These are phyloP conservation scores for Progne subis DNA, from an alignment of 2,113 vertebrate genomes.

Conservation along the genomic window DNA sequence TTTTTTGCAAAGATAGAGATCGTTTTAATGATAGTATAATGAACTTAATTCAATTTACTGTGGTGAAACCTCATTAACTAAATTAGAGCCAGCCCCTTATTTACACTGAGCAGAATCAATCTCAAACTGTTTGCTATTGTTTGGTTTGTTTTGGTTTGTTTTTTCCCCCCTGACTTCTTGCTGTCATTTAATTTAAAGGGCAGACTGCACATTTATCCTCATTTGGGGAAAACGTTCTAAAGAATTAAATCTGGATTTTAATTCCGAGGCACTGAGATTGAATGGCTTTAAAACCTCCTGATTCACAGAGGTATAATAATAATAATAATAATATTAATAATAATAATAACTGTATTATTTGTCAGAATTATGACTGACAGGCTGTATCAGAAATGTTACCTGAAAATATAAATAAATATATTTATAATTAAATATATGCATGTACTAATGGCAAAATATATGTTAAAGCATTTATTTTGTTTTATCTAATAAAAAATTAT, in stretches of 20 bases:
- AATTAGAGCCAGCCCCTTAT: conserved; percentile 22
- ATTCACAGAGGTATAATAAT: not conserved
- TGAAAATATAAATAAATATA: too few species aligned
- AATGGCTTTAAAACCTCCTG: not conserved
- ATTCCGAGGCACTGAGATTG: not conserved
- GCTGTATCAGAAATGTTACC: not conserved
- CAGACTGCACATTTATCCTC: not conserved
- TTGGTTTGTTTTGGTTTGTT: not conserved
- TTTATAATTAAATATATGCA: not conserved
- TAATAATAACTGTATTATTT: not conserved
- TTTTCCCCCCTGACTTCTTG: not conserved
- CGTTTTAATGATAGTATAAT: not conserved
- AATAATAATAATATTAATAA: too few species aligned
- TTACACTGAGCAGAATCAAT: not conserved
- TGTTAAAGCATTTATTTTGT: not conserved
- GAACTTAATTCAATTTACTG: conserved; percentile 44
- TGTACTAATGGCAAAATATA: not conserved
- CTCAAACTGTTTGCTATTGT: conserved; percentile 30
- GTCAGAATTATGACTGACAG: not conserved
- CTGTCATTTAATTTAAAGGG: conserved; percentile 27
- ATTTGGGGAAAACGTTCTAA: not conserved
- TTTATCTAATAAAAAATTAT: not conserved
- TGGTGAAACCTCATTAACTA: conserved; percentile 24
- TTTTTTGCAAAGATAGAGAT: not conserved
- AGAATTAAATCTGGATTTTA: not conserved